A percentile compares a stretch with the other conserved stretches of the same genome.
Evolutionary conservation across 1,140 invertebrate genomes (phyloP).

Genomic region (Ceratitis capitata): DNA sequence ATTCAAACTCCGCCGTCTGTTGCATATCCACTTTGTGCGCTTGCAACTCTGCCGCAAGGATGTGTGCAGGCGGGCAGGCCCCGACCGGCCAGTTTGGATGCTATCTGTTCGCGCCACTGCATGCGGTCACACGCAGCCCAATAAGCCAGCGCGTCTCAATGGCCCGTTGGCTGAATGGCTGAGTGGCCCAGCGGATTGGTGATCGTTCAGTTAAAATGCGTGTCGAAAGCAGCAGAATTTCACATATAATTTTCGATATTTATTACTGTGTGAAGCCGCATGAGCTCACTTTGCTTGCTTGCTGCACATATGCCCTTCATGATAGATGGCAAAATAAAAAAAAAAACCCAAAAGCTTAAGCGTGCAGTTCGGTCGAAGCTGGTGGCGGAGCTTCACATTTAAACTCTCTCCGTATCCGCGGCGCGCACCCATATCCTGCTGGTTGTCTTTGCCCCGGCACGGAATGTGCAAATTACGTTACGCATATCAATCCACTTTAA

Average conservation of each 20-base stretch:
- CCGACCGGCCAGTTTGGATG: background rate
- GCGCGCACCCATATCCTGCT: background rate
- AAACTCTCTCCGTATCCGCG: background rate
- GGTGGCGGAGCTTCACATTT: background rate
- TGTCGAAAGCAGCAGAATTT: slow-evolving; percentile 26
- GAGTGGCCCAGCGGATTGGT: background rate
- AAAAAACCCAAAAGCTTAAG: background rate
- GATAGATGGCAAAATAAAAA: background rate
- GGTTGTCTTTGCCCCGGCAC: slow-evolving; percentile 1
- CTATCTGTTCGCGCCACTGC: slow-evolving; percentile 3
- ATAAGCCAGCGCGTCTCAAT: background rate
- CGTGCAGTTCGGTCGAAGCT: background rate
- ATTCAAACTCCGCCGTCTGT: background rate
- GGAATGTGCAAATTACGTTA: slow-evolving; percentile 33
- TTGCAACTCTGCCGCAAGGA: slow-evolving; percentile 10
- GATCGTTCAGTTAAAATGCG: background rate
- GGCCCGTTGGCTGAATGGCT: background rate
- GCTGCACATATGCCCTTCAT: background rate
- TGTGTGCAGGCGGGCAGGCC: background rate
- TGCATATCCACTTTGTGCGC: background rate
- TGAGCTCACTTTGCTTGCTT: background rate
- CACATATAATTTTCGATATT: slow-evolving; percentile 34
- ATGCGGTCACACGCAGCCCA: slow-evolving; percentile 27
- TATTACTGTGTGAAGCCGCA: background rate
- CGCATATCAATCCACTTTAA: slow-evolving; percentile 37